Evolutionary conservation across 2,888 invertebrate species (phyloP).

Genomic region (Monoplex corrugatus): DNA sequence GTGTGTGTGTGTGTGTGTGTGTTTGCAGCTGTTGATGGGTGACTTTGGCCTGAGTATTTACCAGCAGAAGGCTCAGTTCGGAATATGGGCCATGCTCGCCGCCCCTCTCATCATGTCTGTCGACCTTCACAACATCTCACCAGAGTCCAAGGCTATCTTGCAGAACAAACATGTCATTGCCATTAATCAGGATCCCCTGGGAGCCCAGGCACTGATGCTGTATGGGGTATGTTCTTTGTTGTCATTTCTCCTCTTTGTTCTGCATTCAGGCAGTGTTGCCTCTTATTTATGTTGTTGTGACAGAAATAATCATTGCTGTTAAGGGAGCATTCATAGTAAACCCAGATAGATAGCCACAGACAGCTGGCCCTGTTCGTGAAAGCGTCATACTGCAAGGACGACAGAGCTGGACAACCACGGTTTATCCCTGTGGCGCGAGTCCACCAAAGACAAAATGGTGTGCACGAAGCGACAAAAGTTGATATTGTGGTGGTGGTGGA

Average conservation of each 20-base stretch:
- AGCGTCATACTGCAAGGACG: no score
- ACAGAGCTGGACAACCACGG: no score
- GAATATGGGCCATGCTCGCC: conserved; percentile 96
- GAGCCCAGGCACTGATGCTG: conserved; percentile 93
- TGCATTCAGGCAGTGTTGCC: background rate
- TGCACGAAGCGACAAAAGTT: no score
- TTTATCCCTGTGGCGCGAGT: no score
- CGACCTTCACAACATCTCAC: conserved; percentile 92
- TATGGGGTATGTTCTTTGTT: conserved; percentile 63
- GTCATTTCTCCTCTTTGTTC: background rate
- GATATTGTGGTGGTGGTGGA: no score
- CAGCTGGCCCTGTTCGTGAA: no score
- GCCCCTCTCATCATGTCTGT: conserved; percentile 97
- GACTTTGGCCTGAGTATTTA: conserved; percentile 96
- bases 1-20: background rate
- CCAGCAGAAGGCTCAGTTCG: conserved; percentile 97
- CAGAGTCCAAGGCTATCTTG: conserved; percentile 94
- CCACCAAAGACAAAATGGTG: no score
- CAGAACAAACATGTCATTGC: conserved; percentile 95
- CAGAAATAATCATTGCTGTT: background rate
- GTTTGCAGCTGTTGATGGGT: conserved; percentile 91
- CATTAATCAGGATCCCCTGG: conserved; percentile 95
- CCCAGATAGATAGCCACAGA: no score
- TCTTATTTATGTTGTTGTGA: background rate
- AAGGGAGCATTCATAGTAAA: no score